Base-by-base conservation (phyloP, 2,797 vertebrate species). In the Melanotaenia trifasciata region DNA sequence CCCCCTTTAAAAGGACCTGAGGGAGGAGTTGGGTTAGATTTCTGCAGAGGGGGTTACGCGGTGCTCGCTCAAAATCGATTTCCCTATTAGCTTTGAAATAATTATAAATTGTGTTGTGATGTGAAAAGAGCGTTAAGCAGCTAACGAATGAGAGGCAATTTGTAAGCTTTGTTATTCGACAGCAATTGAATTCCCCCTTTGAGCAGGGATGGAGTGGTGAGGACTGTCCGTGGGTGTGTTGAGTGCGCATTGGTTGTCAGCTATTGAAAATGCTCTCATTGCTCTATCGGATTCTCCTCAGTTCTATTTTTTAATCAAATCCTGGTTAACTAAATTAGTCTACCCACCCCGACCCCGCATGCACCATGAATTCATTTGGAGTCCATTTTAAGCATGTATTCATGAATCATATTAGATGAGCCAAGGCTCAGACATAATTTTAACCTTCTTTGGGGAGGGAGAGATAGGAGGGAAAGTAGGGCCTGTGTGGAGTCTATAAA, bases 31-130 rank as follows among this genome's bases (percentile, higher is more conserved):
- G 80, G 80, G 76, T 60, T 69, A 75, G 61, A 83, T 89, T 76
- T 87, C 85, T 91, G 86, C 18, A 50, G 68, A 68, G 80, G 77
- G 65, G 54, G 45, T 68, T 58, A 65, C 56, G 22, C 26, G 67
- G 59, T 32, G 74, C 56, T 60, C 24, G 47, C 58, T 32, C n/a
- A 5, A 66, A 88, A 93, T 92, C 90, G 80, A 93, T 93, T 58
- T 61, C 58, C 64, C 70, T 85, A 89, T 91, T 91, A 86, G 88
- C 88, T 88, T 83, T 90, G 79, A 90, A 93, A 90, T 92, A 89
- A 92, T 93, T 91, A 86, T 72, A 88, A 90, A 90, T 83, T 30
- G 82, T 85, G 82, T 82, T 56, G 77, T 70, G 82, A 67, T 45
- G 81, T 84, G 84, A 90, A 84, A 81, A 63, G 78, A 80, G 76